Evolutionary conservation across 2,888 invertebrate species (phyloP), one percentile per base, ranked within the genome.

Genomic region (Synanthedon myopaeformis): DNA sequence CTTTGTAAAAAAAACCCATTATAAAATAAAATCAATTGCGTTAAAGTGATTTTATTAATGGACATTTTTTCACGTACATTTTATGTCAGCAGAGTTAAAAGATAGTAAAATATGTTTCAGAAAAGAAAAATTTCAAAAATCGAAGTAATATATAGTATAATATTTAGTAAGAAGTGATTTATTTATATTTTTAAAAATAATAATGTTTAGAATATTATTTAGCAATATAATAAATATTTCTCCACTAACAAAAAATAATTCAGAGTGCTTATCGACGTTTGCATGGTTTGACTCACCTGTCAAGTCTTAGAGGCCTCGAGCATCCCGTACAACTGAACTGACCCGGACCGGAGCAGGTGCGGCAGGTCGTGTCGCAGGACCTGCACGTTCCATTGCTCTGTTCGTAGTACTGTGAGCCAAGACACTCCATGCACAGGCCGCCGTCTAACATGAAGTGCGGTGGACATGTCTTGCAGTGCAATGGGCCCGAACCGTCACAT

Each of bases 401-500:
- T 61, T 93, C 93, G 66, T 93, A 92, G 78, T 91, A 93, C 76
- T 93, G 92, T 0, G 92, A 91, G 50, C 91, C 91, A 11, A 92
- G 88, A 59, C 94, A 94, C 70, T 92, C 93, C 90, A 93, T 92
- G 70, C 94, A 94, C 0, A 92, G 83, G 4, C 92, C 92, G 56
- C 92, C 92, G 61, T 93, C 92, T 10, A 93, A 76, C 92, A 92
- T 92, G 67, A 91, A 92, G 91, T 91, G 91, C 0, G 90, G 82
- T 0, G 92, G 92, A 61, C 94, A 94, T 0, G 93, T 91, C 49
- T 91, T 92, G 75, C 94, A 94, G 65, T 91, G 91, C 52, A 93
- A 80, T 0, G 93, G 93, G 0, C 93, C 93, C 53, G 93, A 92
- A 58, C 92, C 96, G 73, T 92, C 92, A 76, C 96, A 96, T 64